These are phyloP conservation scores for Plodia interpunctella DNA, from an alignment of 1,140 invertebrate genomes.

Conservation along the genomic window DNA sequence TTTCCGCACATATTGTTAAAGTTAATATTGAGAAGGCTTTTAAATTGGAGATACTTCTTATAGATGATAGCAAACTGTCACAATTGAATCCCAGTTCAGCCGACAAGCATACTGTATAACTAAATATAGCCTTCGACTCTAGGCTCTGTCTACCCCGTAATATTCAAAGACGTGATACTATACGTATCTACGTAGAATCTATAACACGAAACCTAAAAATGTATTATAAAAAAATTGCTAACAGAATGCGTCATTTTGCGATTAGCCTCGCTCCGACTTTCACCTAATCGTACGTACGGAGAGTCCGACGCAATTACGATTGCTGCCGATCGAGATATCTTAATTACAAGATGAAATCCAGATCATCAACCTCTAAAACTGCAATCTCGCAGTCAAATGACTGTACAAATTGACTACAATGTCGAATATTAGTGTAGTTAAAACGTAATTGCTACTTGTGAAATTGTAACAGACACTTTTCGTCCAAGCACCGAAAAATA, in stretches of 20 bases:
- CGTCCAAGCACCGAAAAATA: too few relatives aligned
- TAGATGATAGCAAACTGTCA: too few relatives aligned
- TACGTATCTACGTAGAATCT: too few relatives aligned
- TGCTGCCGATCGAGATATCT: conserved; percentile 8
- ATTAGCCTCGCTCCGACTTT: conserved; percentile 8
- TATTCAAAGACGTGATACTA: too few relatives aligned
- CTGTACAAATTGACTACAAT: conserved; percentile 8
- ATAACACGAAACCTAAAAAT: too few relatives aligned
- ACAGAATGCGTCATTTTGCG: not conserved
- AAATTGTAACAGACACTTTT: conserved; percentile 26
- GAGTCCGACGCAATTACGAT: not conserved
- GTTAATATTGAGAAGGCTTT: too few relatives aligned
- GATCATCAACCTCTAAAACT: conserved; percentile 9
- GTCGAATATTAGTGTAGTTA: conserved; percentile 7
- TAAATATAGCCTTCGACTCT: too few relatives aligned
- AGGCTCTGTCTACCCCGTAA: too few relatives aligned
- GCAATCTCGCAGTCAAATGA: conserved; percentile 8
- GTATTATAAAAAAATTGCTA: not conserved
- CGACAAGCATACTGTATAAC: too few relatives aligned
- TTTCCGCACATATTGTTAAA: too few relatives aligned
- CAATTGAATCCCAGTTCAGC: too few relatives aligned
- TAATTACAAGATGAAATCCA: conserved; percentile 8
- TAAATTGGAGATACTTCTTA: too few relatives aligned
- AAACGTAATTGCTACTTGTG: conserved; percentile 30
- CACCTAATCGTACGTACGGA: not conserved